Evolutionary conservation across 1,140 invertebrate species (phyloP), one percentile per base, ranked within the genome.

Genomic region (Brachionus calyciflorus): DNA sequence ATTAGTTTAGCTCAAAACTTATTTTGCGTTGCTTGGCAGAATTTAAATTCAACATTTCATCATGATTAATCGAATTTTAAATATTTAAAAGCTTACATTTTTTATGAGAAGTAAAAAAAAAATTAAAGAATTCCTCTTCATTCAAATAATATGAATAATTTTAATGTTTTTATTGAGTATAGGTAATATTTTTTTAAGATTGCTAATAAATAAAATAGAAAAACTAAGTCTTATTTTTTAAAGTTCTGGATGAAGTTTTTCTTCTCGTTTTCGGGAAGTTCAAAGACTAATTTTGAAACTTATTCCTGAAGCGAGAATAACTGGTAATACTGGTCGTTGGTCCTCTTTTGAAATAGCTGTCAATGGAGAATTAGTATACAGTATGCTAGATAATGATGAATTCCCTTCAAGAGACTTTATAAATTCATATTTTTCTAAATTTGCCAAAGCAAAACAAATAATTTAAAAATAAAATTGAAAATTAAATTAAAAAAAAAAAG

Each of bases 261-360:
- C 26, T 4, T 37, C 68, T 10, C 41, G 68, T 9, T 70, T 49
- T 30, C 44, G 41, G 48, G 68, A 48, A 51, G 24, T 70, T 1
- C 68, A 37, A n/a, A 49, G 44, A 46, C 19, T 26, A n/a, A 70
- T 70, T 17, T 28, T 70, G 10, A 44, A 51, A n/a, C 24, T 46
- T 24, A 41, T 70, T 30, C 68, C 68, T 70, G 68, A 51, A 17
- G 68, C 68, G 68, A 70, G 19, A 46, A 41, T 70, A 14, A 37
- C 28, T 0, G 68, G 68, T 17, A 28, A 30, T n/a, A n/a, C 37
- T 57, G 70, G 70, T 41, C 46, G 70, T 33, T 26, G 70, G 24
- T 55, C 70, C 24, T 75, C 70, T 12, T 75, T 75, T 55, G 70
- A 75, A 44, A 30, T 75, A 17, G 26, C 28, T 17, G 9, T 51